Conservation (phyloP, 2,797 vertebrate genomes). For the Microhierax caerulescens region DNA sequence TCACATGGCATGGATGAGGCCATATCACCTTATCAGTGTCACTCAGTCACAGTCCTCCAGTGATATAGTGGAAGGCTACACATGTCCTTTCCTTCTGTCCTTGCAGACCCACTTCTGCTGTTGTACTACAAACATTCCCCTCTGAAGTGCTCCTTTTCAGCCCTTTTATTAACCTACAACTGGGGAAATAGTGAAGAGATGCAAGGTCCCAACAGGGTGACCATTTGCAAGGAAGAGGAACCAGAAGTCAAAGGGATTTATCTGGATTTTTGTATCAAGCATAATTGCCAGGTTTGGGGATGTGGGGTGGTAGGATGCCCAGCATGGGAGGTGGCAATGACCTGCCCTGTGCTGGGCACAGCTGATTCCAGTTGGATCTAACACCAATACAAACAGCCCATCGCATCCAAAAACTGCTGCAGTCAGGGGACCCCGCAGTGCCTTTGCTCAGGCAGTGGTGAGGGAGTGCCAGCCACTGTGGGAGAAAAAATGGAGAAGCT, state of each 20-base stretch:
- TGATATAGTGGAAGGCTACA: background rate
- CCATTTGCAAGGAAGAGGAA: background rate
- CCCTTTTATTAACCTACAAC: background rate
- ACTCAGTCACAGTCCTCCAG: background rate
- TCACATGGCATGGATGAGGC: background rate
- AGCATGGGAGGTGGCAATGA: too few species aligned
- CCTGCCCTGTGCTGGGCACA: background rate
- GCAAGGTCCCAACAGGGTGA: background rate
- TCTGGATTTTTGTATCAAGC: background rate
- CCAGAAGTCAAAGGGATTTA: background rate
- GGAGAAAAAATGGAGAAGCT: background rate
- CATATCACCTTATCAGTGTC: background rate
- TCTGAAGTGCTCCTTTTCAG: background rate
- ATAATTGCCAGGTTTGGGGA: background rate
- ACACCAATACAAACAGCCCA: background rate
- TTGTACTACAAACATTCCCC: background rate
- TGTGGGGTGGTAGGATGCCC: background rate
- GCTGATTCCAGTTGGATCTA: background rate
- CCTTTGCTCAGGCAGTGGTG: background rate
- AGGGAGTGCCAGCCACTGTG: background rate
- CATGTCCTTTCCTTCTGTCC: background rate
- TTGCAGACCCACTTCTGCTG: background rate
- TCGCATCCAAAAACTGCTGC: background rate
- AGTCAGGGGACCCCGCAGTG: rapidly evolving
- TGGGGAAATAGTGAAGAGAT: background rate